phyloP scores from a whole-genome alignment of 1,140 invertebrate species.

The Antheraea mylitta region DNA sequence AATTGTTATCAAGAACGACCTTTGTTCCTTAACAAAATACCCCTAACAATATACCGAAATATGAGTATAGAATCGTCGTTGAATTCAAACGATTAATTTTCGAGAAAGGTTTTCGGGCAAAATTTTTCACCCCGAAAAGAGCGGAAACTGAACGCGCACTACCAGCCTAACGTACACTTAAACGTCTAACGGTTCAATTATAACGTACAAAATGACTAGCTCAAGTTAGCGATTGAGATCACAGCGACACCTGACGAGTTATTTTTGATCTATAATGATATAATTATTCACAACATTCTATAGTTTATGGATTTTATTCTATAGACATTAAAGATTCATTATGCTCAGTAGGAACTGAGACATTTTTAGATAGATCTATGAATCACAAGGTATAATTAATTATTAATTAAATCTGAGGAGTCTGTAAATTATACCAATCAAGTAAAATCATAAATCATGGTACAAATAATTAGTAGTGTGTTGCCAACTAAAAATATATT shows the following conservation, averaged over 20 bases:
- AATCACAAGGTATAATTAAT: no score
- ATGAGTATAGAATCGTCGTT: no score
- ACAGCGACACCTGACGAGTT: not conserved
- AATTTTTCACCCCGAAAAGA: not conserved
- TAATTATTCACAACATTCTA: not conserved
- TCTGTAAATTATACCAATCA: no score
- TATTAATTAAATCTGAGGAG: no score
- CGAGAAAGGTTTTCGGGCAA: not conserved
- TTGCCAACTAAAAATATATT: no score
- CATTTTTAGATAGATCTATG: no score
- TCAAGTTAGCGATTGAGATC: conserved; percentile 12
- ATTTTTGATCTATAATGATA: not conserved
- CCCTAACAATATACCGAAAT: no score
- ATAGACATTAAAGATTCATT: not conserved
- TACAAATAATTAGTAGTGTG: no score
- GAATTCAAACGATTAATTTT: not conserved
- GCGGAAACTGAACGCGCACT: not conserved
- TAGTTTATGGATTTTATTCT: not conserved
- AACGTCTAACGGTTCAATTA: not conserved
- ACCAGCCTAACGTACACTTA: not conserved
- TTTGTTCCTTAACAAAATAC: no score
- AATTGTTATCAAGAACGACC: no score
- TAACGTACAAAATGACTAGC: conserved; percentile 10
- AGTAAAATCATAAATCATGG: no score
- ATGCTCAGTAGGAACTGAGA: no score